phyloP scores from a whole-genome alignment of 2,113 vertebrate species.

The Aphyosemion australe region DNA sequence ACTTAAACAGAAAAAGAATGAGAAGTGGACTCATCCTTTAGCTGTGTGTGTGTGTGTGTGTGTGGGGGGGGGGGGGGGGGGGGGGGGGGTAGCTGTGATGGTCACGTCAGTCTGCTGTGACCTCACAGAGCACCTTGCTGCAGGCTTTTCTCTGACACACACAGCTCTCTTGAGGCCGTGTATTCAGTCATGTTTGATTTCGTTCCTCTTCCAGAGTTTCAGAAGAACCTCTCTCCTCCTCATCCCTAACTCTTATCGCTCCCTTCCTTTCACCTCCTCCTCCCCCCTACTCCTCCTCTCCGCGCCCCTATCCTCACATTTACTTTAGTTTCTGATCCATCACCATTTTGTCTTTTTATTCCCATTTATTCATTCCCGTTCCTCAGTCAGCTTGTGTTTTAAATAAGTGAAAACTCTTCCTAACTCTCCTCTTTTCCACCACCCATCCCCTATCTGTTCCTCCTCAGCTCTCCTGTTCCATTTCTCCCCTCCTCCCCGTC shows the following conservation, averaged over 20 bases:
- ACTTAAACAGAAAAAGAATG: not conserved
- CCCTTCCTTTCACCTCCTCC: too few species aligned
- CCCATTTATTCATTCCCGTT: not conserved
- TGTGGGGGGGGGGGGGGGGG: too few species aligned
- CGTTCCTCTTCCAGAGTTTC: not conserved
- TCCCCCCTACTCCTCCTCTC: not conserved
- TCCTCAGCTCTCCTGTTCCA: not conserved
- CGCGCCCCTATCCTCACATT: not conserved
- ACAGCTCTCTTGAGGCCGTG: constrained; percentile 49
- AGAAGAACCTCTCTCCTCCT: not conserved
- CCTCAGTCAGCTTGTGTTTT: not conserved
- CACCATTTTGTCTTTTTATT: not conserved
- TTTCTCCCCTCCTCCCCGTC: not conserved
- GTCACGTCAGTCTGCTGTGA: constrained; percentile 31
- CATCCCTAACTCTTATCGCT: not conserved
- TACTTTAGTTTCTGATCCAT: not conserved
- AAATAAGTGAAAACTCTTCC: too few species aligned
- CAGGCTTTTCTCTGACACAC: constrained; percentile 2
- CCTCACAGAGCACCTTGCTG: constrained; percentile 37
- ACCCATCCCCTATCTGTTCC: not conserved
- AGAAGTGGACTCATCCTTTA: not conserved
- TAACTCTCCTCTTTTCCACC: too few species aligned
- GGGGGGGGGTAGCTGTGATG: constrained; percentile 21
- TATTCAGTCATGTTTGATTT: constrained; percentile 54
- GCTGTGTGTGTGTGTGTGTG: not conserved